Conservation (phyloP, 2,113 vertebrate genomes). For the Onychostruthus taczanowskii region DNA sequence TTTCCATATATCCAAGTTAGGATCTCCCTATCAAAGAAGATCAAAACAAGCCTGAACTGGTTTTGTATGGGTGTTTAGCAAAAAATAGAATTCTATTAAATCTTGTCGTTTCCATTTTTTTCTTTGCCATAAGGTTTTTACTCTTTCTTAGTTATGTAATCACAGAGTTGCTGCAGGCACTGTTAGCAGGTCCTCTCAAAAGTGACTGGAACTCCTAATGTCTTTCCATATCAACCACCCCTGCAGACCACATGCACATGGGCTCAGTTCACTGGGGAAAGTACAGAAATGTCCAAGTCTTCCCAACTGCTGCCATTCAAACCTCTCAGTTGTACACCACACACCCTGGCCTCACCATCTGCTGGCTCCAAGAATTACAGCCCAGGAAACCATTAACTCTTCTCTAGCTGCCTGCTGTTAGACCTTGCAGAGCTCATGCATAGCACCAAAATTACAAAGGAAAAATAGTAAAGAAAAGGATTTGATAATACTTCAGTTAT, state of each 20-base stretch:
- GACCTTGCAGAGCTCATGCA: neutral
- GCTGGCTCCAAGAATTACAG: neutral
- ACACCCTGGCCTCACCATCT: neutral
- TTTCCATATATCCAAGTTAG: neutral
- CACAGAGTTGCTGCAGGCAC: neutral
- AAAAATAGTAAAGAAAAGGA: neutral
- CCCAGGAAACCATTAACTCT: neutral
- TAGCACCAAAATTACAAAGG: neutral
- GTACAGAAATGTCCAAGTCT: neutral
- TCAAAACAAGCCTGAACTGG: neutral
- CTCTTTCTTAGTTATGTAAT: neutral
- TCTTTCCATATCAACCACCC: neutral
- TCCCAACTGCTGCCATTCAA: neutral
- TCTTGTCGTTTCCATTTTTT: neutral
- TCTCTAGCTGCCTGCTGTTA: neutral
- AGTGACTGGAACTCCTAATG: neutral
- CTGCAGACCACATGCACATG: neutral
- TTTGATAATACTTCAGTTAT: neutral
- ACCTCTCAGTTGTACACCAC: neutral
- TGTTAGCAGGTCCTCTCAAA: neutral
- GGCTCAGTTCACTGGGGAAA: neutral
- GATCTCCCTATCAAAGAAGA: neutral
- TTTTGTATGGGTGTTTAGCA: neutral
- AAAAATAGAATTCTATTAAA: neutral
- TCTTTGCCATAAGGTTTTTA: neutral